phyloP scores from a whole-genome alignment of 92 coral and sea anemone species.

The Porites evermanni region DNA sequence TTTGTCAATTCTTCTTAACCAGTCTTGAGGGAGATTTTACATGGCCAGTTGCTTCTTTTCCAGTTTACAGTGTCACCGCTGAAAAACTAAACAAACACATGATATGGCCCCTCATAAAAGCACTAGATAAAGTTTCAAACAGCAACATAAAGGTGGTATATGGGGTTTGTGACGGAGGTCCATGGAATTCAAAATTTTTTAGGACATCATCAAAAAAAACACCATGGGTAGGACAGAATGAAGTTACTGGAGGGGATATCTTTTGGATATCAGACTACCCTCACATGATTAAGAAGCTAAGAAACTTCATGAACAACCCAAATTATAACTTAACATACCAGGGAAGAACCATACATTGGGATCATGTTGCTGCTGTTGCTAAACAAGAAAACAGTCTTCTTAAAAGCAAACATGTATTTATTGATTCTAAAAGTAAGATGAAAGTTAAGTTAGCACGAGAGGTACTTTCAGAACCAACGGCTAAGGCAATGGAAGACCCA shows the following conservation, averaged over 20 bases:
- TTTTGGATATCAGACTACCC: not conserved
- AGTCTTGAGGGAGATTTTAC: constrained; percentile 53
- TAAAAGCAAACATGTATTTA: too few species aligned
- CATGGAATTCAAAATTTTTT: constrained; percentile 26
- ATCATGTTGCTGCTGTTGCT: too few species aligned
- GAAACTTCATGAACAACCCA: too few species aligned
- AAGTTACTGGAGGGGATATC: constrained; percentile 6
- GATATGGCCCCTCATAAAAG: constrained; percentile 22
- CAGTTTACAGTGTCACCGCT: constrained; percentile 35
- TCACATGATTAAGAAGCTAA: too few species aligned
- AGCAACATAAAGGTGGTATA: constrained; percentile 11
- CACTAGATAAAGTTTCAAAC: not conserved
- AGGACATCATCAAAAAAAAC: not conserved
- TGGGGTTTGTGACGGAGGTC: constrained; percentile 33
- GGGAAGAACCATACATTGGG: too few species aligned
- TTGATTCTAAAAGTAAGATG: too few species aligned
- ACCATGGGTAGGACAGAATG: constrained; percentile 8
- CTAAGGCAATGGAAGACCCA: not conserved
- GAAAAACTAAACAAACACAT: constrained; percentile 10
- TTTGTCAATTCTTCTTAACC: constrained; percentile 56
- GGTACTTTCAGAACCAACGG: too few species aligned
- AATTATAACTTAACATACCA: too few species aligned
- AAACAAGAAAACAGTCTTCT: too few species aligned
- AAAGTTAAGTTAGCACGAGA: too few species aligned
- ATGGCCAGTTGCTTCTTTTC: constrained; percentile 55